phyloP scores from a whole-genome alignment of 2,797 vertebrate species.

The Cynodonichthys magdalenae region DNA sequence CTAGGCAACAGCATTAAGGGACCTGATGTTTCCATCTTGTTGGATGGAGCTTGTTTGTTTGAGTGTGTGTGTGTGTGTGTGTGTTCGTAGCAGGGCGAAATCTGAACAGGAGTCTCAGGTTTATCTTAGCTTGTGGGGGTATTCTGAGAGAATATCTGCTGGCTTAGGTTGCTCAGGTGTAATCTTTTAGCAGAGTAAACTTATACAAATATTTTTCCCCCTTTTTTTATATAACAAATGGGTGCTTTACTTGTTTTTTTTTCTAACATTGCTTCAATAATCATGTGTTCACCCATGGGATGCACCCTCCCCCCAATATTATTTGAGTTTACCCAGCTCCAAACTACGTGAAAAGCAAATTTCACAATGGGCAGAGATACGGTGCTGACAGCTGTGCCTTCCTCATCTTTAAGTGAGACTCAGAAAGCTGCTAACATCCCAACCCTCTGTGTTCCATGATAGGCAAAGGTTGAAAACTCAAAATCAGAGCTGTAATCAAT shows the following conservation, averaged over 20 bases:
- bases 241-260: no score
- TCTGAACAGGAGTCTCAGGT: constrained; percentile 44
- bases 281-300: no score
- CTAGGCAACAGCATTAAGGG: constrained; percentile 80
- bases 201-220: neutral
- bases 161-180: constrained; percentile 17
- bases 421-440: no score
- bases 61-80: constrained; percentile 27
- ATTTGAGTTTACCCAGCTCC: no score
- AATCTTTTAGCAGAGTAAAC: neutral
- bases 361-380: constrained; percentile 27
- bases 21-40: constrained; percentile 55
- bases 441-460: no score
- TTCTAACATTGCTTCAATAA: neutral
- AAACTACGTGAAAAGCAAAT: constrained; percentile 28
- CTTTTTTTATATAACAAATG: neutral
- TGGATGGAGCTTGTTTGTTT: constrained; percentile 32
- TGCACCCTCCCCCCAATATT: no score
- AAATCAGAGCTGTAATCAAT: no score
- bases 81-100: constrained; percentile 36
- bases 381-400: constrained; percentile 11
- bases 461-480: no score
- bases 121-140: constrained; percentile 42
- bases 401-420: no score
- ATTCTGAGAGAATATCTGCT: constrained; percentile 44